A percentile compares a stretch with the other conserved stretches of the same genome.
Evolutionary conservation across 2,888 invertebrate genomes (phyloP).

Genomic region (Polylopha cassiicola): DNA sequence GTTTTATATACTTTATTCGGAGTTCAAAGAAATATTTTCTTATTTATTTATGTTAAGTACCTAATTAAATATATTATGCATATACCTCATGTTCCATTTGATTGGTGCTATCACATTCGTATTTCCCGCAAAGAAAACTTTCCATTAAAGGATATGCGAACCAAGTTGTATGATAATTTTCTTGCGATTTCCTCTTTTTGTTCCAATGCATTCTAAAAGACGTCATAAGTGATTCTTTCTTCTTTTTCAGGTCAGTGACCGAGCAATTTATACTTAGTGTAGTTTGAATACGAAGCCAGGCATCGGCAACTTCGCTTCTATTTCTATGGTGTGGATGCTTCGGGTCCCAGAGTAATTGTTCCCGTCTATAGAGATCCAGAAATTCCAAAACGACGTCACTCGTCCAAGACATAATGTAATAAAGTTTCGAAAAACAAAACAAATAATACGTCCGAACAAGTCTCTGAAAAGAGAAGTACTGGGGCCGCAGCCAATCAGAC

Average conservation of each 20-base stretch:
- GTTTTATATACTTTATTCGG: too few species aligned
- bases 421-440: not conserved
- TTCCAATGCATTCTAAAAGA: constrained; percentile 55
- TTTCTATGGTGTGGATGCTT: constrained; percentile 56
- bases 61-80: not conserved
- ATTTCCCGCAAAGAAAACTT: constrained; percentile 62
- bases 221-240: constrained; percentile 69
- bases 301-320: constrained; percentile 51
- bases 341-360: constrained; percentile 63
- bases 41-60: too few species aligned
- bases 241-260: constrained; percentile 58
- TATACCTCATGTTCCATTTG: constrained; percentile 54
- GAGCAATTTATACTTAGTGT: constrained; percentile 47
- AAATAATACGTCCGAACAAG: constrained; percentile 28
- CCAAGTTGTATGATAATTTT: constrained; percentile 54
- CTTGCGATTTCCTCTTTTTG: constrained; percentile 46
- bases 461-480: constrained; percentile 33
- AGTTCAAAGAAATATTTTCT: too few species aligned
- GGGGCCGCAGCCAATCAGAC: constrained; percentile 42
- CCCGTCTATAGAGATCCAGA: constrained; percentile 55
- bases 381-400: constrained; percentile 60
- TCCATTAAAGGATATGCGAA: constrained; percentile 65
- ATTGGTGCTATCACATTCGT: constrained; percentile 55
- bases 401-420: constrained; percentile 48
- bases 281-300: constrained; percentile 61